Conservation (phyloP, 2,113 vertebrate genomes). For the Myrmecobius fasciatus region DNA sequence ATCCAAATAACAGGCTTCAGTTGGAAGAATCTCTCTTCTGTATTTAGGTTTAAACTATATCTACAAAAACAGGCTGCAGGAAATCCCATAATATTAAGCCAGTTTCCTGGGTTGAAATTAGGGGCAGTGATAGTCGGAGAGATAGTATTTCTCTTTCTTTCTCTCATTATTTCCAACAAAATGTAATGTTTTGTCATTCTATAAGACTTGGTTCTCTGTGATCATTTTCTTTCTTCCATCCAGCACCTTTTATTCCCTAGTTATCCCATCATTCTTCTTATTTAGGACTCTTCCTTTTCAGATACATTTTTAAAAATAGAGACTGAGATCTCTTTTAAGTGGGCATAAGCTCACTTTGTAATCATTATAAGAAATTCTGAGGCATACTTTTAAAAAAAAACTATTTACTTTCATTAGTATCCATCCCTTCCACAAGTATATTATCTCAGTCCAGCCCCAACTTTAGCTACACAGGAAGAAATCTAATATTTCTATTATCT, state of each 20-base stretch:
- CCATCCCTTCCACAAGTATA: neutral
- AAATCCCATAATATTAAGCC: neutral
- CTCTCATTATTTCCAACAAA: neutral
- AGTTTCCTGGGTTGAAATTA: neutral
- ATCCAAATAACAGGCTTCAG: neutral
- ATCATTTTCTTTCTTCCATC: neutral
- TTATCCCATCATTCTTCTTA: too few species aligned
- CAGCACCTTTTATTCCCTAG: neutral
- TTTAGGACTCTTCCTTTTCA: neutral
- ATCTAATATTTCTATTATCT: neutral
- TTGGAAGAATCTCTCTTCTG: neutral
- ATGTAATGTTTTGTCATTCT: neutral
- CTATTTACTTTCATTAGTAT: neutral
- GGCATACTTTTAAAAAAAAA: neutral
- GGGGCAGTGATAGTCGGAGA: neutral
- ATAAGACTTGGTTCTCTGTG: neutral
- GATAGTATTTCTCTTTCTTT: neutral
- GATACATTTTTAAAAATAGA: neutral
- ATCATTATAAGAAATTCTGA: neutral
- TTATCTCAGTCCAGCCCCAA: neutral
- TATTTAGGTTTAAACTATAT: neutral
- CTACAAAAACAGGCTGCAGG: neutral
- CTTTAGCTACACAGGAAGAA: neutral
- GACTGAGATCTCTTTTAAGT: neutral
- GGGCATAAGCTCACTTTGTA: conserved; percentile 18